Evolutionary conservation across 2,797 vertebrate genomes (phyloP), one percentile per base, ranked within the genome.

Genomic region (Pygocentrus nattereri): DNA sequence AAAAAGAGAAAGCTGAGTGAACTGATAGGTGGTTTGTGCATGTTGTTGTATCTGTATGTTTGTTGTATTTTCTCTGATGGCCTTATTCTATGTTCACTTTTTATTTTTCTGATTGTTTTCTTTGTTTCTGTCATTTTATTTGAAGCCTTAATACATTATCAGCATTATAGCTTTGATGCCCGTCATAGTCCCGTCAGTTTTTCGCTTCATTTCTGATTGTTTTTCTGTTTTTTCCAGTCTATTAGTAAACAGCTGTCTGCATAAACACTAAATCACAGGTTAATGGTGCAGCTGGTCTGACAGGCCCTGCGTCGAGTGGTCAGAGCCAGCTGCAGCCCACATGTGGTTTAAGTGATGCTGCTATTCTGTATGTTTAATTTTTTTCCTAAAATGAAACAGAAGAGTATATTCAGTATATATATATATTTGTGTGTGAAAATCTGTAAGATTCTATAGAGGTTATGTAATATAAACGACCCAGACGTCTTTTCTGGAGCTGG

Each of bases 331-430:
- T 94, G 91, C 93, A 93, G 93, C 93, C 89, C 90, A 89, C 88
- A 89, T 92, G 90, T 94, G 93, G 92, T 93, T 90, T 93, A 93
- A 92, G 91, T 86, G 78, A 94, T 94, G 94, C 94, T 95, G 94
- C 94, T 95, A 95, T 94, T 93, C 93, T 94, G 90, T 94, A 89
- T 93, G 8, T 25, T 54, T 54, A 3, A 2, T 93, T 92, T 91
- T 90, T 92, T 90, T 91, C 90, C 85, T 89, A 83, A 87, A 86
- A 91, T 91, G 19, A 56, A n/a, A 56, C 16, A 10, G 6, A 56
- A 93, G 89, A 92, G 92, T 90, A 89, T 88, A 93, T 91, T 87
- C 91, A 90, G 92, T 93, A 94, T 90, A 91, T 88, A 91, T 79
- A 92, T 78, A 80, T 74, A 76, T 50, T 80, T 74, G 87, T 85